Conservation (phyloP, 37 sponge, comb jelly and placozoan species). For the Spongilla lacustris region DNA sequence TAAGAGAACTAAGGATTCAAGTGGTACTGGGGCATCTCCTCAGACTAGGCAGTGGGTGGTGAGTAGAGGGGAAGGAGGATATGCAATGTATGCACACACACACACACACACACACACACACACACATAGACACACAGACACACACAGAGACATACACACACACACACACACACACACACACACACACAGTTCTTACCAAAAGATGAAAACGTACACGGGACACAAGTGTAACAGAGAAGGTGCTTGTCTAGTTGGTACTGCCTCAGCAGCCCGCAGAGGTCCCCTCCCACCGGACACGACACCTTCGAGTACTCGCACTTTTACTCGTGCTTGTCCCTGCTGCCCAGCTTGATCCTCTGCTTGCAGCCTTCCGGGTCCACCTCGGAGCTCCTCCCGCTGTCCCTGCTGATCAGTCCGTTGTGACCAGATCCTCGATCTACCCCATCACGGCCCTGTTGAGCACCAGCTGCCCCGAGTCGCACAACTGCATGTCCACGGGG, state of each 20-base stretch:
- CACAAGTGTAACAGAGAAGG: slow-evolving; percentile 36
- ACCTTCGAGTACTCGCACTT: slow-evolving; percentile 60
- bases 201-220: slow-evolving; percentile 66
- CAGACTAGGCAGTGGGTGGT: too few relatives aligned
- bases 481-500: slow-evolving; percentile 69
- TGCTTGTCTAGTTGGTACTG: slow-evolving; percentile 68
- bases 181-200: slow-evolving; percentile 46
- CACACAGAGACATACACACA: slow-evolving; percentile 5
- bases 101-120: slow-evolving; percentile 10
- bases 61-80: too few relatives aligned
- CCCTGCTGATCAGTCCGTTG: slow-evolving; percentile 51
- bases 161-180: slow-evolving; percentile 16
- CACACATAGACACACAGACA: slow-evolving; percentile 3
- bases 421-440: slow-evolving; percentile 87
- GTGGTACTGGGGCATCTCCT: too few relatives aligned
- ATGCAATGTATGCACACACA: too few relatives aligned
- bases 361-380: slow-evolving; percentile 71
- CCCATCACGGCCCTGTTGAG: slow-evolving; percentile 80
- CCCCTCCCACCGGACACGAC: slow-evolving; percentile 72
- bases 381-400: slow-evolving; percentile 16
- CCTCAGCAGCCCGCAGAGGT: slow-evolving; percentile 63
- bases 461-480: slow-evolving; percentile 70
- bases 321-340: slow-evolving; percentile 72
- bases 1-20: too few relatives aligned
- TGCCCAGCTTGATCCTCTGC: slow-evolving; percentile 66